A percentile compares a stretch with the other conserved stretches of the same genome.
Evolutionary conservation across 2,113 vertebrate species (phyloP).

Genomic region (Hiodon tergisus): DNA sequence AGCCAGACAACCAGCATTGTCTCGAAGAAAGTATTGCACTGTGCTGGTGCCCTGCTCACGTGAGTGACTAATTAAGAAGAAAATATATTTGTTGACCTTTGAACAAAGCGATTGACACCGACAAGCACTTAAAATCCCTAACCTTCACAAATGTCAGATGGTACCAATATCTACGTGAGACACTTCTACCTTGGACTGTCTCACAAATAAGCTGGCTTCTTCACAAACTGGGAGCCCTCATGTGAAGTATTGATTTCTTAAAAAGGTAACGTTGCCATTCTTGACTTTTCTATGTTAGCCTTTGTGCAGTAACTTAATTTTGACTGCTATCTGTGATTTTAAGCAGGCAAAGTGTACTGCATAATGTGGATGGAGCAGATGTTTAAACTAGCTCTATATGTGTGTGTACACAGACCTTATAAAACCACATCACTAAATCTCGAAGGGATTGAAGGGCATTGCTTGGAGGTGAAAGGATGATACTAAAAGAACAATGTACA

Average conservation of each 20-base stretch:
- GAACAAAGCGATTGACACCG: constrained; percentile 61
- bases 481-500: too few species aligned
- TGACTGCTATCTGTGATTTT: too few species aligned
- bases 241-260: background rate
- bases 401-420: too few species aligned
- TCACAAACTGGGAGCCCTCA: background rate
- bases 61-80: constrained; percentile 65
- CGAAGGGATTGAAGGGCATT: too few species aligned
- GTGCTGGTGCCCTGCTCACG: constrained; percentile 42
- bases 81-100: constrained; percentile 64
- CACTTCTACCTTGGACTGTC: background rate
- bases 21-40: constrained; percentile 19
- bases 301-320: constrained; percentile 15
- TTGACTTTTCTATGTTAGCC: constrained; percentile 46
- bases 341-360: too few species aligned
- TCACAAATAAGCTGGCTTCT: background rate
- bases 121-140: constrained; percentile 68
- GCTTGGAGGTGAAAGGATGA: too few species aligned
- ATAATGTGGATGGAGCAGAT: too few species aligned
- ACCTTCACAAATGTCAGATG: constrained; percentile 70
- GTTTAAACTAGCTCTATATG: too few species aligned
- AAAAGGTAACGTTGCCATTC: constrained; percentile 43
- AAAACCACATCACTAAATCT: too few species aligned
- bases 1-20: too few species aligned
- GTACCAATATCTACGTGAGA: constrained; percentile 44